Evolutionary conservation across 2,113 vertebrate genomes (phyloP).

Genomic region (Podocnemis expansa): DNA sequence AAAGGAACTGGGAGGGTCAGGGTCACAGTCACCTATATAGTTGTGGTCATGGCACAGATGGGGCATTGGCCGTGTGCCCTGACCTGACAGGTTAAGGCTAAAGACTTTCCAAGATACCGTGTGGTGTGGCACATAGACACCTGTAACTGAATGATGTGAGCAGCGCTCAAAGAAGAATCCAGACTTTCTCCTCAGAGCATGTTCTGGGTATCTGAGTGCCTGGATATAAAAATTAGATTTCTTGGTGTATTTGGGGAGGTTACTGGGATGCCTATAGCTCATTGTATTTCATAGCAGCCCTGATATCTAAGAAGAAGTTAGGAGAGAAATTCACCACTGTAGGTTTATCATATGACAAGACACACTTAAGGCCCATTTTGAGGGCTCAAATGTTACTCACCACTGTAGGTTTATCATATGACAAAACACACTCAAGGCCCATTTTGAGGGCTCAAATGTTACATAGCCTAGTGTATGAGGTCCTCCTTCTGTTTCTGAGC

Average conservation of each 20-base stretch:
- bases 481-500: slow-evolving; percentile 28
- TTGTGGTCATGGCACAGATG: no score
- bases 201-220: neutral
- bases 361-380: neutral
- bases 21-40: no score
- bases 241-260: slow-evolving; percentile 61
- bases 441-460: neutral
- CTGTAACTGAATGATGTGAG: no score
- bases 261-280: slow-evolving; percentile 46
- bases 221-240: neutral
- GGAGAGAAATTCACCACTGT: slow-evolving; percentile 17
- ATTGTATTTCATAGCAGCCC: slow-evolving; percentile 20
- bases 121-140: no score
- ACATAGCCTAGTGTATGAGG: neutral
- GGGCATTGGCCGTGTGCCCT: no score
- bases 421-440: neutral
- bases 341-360: neutral
- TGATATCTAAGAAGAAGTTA: slow-evolving; percentile 31
- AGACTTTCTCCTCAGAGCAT: neutral
- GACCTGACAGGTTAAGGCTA: no score
- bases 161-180: no score
- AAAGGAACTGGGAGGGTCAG: no score
- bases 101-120: no score
- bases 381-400: neutral
- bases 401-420: neutral